Base-by-base conservation (phyloP, 2,888 invertebrate species). In the Chymomyza fuscimana region DNA sequence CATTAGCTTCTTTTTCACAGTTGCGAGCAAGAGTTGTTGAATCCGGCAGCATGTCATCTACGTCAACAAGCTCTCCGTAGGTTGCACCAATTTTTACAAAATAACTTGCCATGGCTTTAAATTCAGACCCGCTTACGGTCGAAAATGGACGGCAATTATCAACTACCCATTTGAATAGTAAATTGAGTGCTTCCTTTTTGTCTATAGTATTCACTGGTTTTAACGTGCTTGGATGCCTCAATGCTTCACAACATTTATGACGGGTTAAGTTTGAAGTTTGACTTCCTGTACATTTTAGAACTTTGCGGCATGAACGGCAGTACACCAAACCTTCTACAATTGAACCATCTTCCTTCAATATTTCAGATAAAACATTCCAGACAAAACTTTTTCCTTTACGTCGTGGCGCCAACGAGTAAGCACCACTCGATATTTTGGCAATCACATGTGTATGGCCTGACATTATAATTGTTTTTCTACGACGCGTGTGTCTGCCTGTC, bases 261-360 rank as follows among this genome's bases (percentile, higher is more conserved):
- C 72, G 54, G 19, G 59, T 63, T 56, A 75, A 66, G 58, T 75
- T 70, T 32, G 70, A 75, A 36, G 73, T 73, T 16, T 67, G 71
- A 54, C 65, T 46, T 63, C 50, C 56, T 19, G 52, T 60, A 65
- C 65, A 74, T 69, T 74, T 72, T 2, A 70, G 51, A 4, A 68
- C 63, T 63, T 69, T 69, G 59, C 64, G 60, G 22, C 76, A 76
- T n/a, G 69, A 69, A 46, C 67, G 63, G 67, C 70, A 72, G 64
- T 67, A 70, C 52, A 72, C 46, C 69, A 65, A 67, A 40, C 72
- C 72, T 72, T 65, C 65, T 62, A 70, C 46, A 52, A 58, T 64
- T 67, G 64, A 67, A 64, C 61, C 67, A 12, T 61, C 67, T 64
- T 71, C 64, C 19, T 58, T 59, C 29, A 68, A 1, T 62, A 69